Evolutionary conservation across 2,113 vertebrate genomes (phyloP), one percentile per base, ranked within the genome.

Genomic region (Sylvietta virens): DNA sequence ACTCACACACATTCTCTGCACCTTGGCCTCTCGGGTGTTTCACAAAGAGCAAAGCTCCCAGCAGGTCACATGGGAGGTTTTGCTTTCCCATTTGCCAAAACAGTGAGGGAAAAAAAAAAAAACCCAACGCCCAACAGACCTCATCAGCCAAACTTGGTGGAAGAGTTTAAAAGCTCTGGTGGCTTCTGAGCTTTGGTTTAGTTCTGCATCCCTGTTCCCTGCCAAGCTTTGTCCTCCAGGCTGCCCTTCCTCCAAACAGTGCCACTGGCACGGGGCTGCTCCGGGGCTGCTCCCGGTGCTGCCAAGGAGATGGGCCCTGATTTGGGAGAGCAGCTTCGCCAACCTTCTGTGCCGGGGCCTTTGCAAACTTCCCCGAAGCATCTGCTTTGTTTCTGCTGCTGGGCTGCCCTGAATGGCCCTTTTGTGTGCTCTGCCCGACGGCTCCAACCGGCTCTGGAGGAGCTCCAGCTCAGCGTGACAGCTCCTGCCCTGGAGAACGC

Each of bases 371-470:
- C 66, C 94, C 57, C 79, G 2, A 4, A 18, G 35, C 96, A 94
- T 97, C 97, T 97, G 97, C 86, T 88, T 84, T 91, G 84, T 97
- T 82, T 88, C 88, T 93, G 88, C 28, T 11, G 76, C 4, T 73
- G 88, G 76, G 37, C 20, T 70, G 26, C 86, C 37, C 90, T 97
- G 94, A 97, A 97, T 97, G 81, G 78, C 64, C 64, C 97, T 96
- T 97, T 97, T 97, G 98, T 98, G 95, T 24, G 86, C 50, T 13
- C 92, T 61, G 92, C 54, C 65, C 60, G 24, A 1, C 37, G 37
- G 56, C 92, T 65, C 61, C 33, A 22, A 30, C 73, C 81, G 84
- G 81, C 93, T 88, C 67, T 20, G 92, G 69, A 62, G 96, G 47
- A 91, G 64, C 17, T 90, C 8, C 45, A 82, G 92, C 45, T 78